A percentile compares a stretch with the other conserved stretches of the same genome.
Evolutionary conservation across 1,140 invertebrate genomes (phyloP).

Genomic region (Coenobita brevimanus): DNA sequence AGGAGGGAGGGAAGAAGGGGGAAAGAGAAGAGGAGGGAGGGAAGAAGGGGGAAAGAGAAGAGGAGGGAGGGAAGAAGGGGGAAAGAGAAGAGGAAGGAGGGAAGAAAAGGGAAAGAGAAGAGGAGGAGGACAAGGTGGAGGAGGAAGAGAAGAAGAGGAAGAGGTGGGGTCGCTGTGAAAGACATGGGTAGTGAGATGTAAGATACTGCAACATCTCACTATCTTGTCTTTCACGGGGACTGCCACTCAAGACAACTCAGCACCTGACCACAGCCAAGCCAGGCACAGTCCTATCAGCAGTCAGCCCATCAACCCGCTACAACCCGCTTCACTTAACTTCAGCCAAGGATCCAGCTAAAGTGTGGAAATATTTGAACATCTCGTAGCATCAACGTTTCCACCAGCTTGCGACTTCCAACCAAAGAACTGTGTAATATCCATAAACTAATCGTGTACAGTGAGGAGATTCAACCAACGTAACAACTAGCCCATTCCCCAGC

Average conservation of each 20-base stretch:
- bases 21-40: neutral
- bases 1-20: neutral
- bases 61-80: neutral
- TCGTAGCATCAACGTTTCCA: too few species aligned
- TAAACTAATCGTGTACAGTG: too few species aligned
- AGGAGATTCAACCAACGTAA: too few species aligned
- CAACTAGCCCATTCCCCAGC: too few species aligned
- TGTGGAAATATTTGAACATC: too few species aligned
- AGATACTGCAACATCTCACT: constrained; percentile 83
- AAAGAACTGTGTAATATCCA: too few species aligned
- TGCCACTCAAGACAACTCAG: neutral
- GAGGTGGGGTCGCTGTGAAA: constrained; percentile 79
- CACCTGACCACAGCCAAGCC: neutral
- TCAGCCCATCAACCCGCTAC: neutral
- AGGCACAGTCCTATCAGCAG: neutral
- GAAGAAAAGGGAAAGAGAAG: neutral
- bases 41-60: neutral
- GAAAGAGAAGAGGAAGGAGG: too few species aligned
- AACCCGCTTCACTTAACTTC: neutral
- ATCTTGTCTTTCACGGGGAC: constrained; percentile 92
- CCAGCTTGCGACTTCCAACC: neutral
- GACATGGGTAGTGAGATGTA: constrained; percentile 97
- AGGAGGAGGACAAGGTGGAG: neutral
- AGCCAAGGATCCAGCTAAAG: neutral
- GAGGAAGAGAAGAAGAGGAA: neutral